Percentiles rank a stretch among this genome's conserved stretches.
These are phyloP conservation scores for Dicranocentrus wangi DNA, from an alignment of 2,888 invertebrate species.

Conservation along the genomic window DNA sequence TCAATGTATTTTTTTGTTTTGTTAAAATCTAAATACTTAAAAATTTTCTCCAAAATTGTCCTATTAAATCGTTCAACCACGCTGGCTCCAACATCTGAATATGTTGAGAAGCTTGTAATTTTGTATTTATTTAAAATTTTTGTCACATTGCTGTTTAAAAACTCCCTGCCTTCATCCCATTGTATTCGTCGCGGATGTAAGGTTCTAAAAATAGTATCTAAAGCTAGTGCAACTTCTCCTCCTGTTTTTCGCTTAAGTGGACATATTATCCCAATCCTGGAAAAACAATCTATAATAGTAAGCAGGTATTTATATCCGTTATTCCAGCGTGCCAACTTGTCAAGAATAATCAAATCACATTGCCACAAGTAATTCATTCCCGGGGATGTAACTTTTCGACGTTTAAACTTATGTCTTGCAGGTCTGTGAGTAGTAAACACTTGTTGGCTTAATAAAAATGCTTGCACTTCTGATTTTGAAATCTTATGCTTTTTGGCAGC, in stretches of 20 bases:
- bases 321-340: slow-evolving; percentile 25
- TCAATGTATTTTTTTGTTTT: slow-evolving; percentile 43
- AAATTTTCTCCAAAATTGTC: slow-evolving; percentile 40
- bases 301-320: slow-evolving; percentile 37
- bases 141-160: slow-evolving; percentile 22
- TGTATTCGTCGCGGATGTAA: slow-evolving; percentile 10
- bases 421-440: slow-evolving; percentile 47
- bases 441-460: slow-evolving; percentile 13
- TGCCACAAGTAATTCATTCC: slow-evolving; percentile 37
- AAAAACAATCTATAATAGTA: slow-evolving; percentile 42
- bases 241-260: slow-evolving; percentile 47
- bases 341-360: slow-evolving; percentile 38
- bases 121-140: slow-evolving; percentile 1
- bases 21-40: slow-evolving; percentile 34
- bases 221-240: slow-evolving; percentile 26
- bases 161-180: slow-evolving; percentile 45
- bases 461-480: not conserved
- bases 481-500: not conserved
- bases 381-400: slow-evolving; percentile 33
- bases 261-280: not conserved
- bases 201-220: slow-evolving; percentile 21
- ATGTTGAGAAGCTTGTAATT: slow-evolving; percentile 43
- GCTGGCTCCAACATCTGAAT: slow-evolving; percentile 34
- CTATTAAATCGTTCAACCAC: slow-evolving; percentile 57
- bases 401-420: slow-evolving; percentile 5